Evolutionary conservation across 2,113 vertebrate species (phyloP).

Genomic region (Aptenodytes forsteri): DNA sequence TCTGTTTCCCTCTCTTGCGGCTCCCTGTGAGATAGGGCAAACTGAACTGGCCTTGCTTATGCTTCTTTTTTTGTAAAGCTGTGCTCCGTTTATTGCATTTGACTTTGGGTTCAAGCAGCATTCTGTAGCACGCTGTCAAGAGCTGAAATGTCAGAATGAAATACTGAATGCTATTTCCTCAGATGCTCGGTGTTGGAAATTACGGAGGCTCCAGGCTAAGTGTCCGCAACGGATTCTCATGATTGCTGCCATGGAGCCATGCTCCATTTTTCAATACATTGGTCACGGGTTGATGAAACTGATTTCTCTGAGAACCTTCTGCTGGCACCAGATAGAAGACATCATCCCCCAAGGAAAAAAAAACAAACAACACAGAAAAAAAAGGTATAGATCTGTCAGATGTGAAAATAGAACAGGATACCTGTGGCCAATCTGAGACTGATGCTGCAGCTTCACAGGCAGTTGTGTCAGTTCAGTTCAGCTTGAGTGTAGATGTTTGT

Average conservation of each 20-base stretch:
- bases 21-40: not conserved
- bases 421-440: not conserved
- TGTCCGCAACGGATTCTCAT: not conserved
- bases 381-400: not conserved
- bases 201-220: constrained; percentile 24
- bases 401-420: not conserved
- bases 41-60: not conserved
- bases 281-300: not conserved
- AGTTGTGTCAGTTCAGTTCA: not conserved
- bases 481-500: not conserved
- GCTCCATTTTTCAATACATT: not conserved
- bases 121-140: not conserved
- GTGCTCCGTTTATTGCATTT: not conserved
- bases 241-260: not conserved
- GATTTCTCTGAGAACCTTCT: constrained; percentile 9
- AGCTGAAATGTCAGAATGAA: constrained; percentile 2
- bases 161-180: constrained; percentile 27
- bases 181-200: not conserved
- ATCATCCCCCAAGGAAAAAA: not conserved
- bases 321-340: not conserved
- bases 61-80: not conserved
- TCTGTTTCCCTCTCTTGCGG: not conserved
- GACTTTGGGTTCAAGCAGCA: not conserved
- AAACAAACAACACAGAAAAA: not conserved
- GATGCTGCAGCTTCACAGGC: not conserved